Base-by-base conservation (phyloP, 2,797 vertebrate species). In the Sebastes reedi region DNA sequence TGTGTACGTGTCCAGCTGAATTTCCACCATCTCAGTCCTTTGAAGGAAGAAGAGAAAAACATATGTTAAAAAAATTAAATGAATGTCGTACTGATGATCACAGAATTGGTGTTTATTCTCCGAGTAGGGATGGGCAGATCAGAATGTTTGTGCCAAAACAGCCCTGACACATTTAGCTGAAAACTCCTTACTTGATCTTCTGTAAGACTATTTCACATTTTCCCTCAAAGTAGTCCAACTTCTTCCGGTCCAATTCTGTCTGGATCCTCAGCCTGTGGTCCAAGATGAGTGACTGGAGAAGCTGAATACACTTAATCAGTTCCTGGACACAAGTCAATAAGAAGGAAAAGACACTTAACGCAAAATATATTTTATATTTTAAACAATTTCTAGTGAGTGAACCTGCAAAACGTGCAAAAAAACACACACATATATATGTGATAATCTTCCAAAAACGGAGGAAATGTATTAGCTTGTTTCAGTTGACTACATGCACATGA, bases 181-280 rank as follows among this genome's bases (percentile, higher is more conserved):
- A 70, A 66, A 22, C 0, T 1, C 14, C 83, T 86, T 88, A 98
- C 97, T 96, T 94, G 74, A 98, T 94, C 89, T 97, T 98, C 74
- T 97, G 95, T 67, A 96, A 88, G 86, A 96, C 94, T 62, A 97
- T 94, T 62, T 94, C 95, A 89, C 96, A 97, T 92, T 98, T 98
- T 54, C 95, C 93, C 82, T 97, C 96, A 79, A 97, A 90, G 89
- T 98, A 98, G 46, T 96, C 95, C 3, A 96, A 87, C 74, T 96
- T 97, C 82, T 96, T 96, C 12, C 58, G 72, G 84, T 98, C 97
- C 12, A 97, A 70, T n/a, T 97, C 94, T 2, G 95, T 95, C 88
- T 97, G 97, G 46, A 94, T 87, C 65, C 91, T 95, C 61, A 97
- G 94, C n/a, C 96, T 93, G 70, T 96, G 95, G 62, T 97, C 96